Evolutionary conservation across 2,113 vertebrate species (phyloP).

Genomic region (Cynoglossus semilaevis): DNA sequence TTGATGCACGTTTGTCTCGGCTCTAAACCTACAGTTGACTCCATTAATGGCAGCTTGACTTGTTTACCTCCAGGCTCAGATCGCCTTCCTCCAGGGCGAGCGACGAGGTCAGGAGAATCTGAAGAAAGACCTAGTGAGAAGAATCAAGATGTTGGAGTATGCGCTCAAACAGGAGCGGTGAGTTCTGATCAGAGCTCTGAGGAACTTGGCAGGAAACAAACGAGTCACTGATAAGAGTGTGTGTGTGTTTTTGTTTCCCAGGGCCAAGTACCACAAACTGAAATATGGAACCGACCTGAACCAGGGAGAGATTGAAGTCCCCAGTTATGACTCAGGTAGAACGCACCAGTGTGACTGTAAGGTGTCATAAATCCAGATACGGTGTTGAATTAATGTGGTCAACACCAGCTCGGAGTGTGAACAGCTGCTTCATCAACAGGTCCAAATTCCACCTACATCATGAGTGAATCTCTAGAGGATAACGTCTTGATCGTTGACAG

Average conservation of each 20-base stretch:
- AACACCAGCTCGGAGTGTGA: too few species aligned
- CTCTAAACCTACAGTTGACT: neutral
- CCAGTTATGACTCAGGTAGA: slow-evolving; percentile 64
- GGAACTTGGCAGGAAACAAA: neutral
- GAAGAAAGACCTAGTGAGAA: slow-evolving; percentile 75
- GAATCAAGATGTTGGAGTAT: slow-evolving; percentile 79
- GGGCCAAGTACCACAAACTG: slow-evolving; percentile 62
- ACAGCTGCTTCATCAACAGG: too few species aligned
- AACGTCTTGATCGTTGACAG: too few species aligned
- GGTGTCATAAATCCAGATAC: too few species aligned
- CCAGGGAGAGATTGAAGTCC: slow-evolving; percentile 60
- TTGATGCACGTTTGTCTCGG: too few species aligned
- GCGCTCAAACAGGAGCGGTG: slow-evolving; percentile 76
- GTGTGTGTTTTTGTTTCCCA: slow-evolving; percentile 22
- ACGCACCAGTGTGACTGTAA: neutral
- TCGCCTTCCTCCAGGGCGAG: slow-evolving; percentile 76
- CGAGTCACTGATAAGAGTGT: neutral
- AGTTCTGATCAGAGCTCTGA: neutral
- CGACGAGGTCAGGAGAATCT: slow-evolving; percentile 76
- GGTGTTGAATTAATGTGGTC: too few species aligned
- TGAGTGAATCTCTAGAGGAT: too few species aligned
- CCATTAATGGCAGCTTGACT: too few species aligned
- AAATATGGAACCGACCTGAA: slow-evolving; percentile 62
- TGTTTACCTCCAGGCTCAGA: slow-evolving; percentile 62
- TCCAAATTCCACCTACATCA: too few species aligned